phyloP scores from a whole-genome alignment of 2,888 invertebrate species.

The Limnephilus auricula region DNA sequence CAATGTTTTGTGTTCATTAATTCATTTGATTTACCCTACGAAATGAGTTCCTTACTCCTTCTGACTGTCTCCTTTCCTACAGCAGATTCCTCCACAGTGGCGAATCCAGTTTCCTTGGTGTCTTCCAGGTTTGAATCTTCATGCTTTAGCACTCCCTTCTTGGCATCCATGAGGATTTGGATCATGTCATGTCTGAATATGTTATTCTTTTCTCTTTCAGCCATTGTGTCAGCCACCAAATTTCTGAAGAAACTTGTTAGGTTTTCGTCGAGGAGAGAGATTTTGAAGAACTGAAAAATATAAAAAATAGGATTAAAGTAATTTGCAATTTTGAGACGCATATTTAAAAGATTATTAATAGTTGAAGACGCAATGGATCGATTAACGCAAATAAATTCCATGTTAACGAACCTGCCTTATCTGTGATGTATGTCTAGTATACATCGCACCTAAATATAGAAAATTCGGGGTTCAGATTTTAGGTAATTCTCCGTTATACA shows the following conservation, averaged over 20 bases:
- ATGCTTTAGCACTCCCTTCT: conserved; percentile 66
- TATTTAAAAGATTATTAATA: too few species aligned
- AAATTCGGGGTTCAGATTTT: too few species aligned
- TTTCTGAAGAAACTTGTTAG: conserved; percentile 69
- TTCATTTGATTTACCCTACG: neutral
- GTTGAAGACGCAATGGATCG: too few species aligned
- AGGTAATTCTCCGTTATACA: too few species aligned
- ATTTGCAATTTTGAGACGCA: too few species aligned
- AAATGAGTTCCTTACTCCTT: conserved; percentile 68
- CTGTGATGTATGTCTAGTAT: too few species aligned
- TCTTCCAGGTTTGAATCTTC: conserved; percentile 67
- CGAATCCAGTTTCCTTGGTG: conserved; percentile 71
- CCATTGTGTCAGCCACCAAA: conserved; percentile 70
- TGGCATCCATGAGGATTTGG: conserved; percentile 75
- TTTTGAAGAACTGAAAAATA: neutral
- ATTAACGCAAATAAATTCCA: too few species aligned
- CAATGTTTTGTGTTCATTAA: neutral
- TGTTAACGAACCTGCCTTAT: too few species aligned
- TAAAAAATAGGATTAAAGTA: too few species aligned
- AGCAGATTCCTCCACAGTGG: conserved; percentile 73
- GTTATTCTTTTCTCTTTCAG: conserved; percentile 70
- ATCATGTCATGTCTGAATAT: conserved; percentile 77
- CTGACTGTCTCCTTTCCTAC: conserved; percentile 70
- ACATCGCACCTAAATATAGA: too few species aligned
- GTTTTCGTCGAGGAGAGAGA: neutral